Percentiles rank a stretch among this genome's conserved stretches.
These are phyloP conservation scores for Cataglyphis hispanica DNA, from an alignment of 1,140 invertebrate genomes.

Conservation along the genomic window DNA sequence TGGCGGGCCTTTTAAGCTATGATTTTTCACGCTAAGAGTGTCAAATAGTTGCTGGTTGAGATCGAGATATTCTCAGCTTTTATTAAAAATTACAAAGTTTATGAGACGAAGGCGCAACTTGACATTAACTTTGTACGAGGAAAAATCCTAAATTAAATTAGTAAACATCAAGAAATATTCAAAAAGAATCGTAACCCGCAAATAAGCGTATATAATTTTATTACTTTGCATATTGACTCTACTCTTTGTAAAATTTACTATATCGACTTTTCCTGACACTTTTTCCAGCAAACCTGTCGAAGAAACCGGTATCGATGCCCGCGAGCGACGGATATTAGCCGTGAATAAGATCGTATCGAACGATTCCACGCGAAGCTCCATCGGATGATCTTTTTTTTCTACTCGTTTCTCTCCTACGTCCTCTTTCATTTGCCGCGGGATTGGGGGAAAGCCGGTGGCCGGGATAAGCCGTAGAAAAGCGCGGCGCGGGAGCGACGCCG, in stretches of 20 bases:
- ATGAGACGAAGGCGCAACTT: neutral
- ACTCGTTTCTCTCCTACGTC: slow-evolving; percentile 41
- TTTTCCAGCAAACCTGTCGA: slow-evolving; percentile 10
- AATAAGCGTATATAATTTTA: neutral
- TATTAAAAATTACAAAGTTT: slow-evolving; percentile 4
- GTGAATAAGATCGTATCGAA: slow-evolving; percentile 44
- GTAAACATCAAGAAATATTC: neutral
- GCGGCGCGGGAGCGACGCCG: slow-evolving; percentile 80
- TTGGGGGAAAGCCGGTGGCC: slow-evolving; percentile 82
- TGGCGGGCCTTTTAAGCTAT: neutral
- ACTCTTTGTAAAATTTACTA: slow-evolving; percentile 5
- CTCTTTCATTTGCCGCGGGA: slow-evolving; percentile 75
- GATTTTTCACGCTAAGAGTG: slow-evolving; percentile 55
- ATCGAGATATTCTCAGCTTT: neutral
- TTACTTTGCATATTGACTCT: neutral
- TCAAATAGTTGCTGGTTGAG: slow-evolving; percentile 13
- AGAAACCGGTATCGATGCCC: slow-evolving; percentile 45
- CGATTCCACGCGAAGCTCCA: slow-evolving; percentile 31
- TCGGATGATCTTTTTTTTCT: slow-evolving; percentile 12
- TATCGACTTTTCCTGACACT: neutral
- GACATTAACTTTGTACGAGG: neutral
- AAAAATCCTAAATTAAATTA: neutral
- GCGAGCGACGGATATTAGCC: slow-evolving; percentile 37
- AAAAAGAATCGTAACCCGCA: neutral
- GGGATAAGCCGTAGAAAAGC: slow-evolving; percentile 84